Base-by-base conservation (phyloP, 2,888 invertebrate genomes). In the Iphiclides podalirius region DNA sequence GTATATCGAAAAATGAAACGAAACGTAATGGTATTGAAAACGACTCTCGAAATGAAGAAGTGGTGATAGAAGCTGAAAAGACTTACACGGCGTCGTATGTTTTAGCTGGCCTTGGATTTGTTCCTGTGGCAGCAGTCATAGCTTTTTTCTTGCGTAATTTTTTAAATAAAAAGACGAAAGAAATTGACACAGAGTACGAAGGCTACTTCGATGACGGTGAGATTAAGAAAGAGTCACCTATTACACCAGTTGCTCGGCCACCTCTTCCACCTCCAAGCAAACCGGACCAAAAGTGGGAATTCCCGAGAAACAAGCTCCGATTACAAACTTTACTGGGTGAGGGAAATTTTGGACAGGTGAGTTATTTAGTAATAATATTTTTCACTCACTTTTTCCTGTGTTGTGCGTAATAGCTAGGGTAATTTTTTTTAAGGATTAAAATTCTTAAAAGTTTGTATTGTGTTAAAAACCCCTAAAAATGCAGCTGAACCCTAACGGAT, bases 281-380 rank as follows among this genome's bases (percentile, higher is more conserved):
- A 60, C 90, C 91, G 34, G 91, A 91, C 58, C 90, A 90, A 40
- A 90, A 91, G 65, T 93, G 93, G 91, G 95, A 95, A 71, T 95
- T 95, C 67, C 94, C 95, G 0, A 89, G 95, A 56, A 92, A 92
- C 55, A 94, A 95, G 63, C 87, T 96, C 38, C 90, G 94, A 34
- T 82, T 96, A 47, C 94, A 95, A 66, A 95, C 95, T 13, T 89
- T 95, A 43, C 80, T 96, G 16, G 96, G 95, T 4, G 94, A 96
- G 79, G 95, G 96, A 26, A 95, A 95, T 76, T 96, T 96, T 72
- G 96, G 96, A 15, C 94, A 93, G 90, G 93, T 93, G 66, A 62
- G 61, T 54, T 8, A n/a, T n/a, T n/a, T n/a, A n/a, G n/a, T n/a
- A 1, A 9, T 45, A 13, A 16, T 28, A 15, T 26, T 33, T 17